These are phyloP conservation scores for Zaprionus lachaisei DNA, from an alignment of 1,140 invertebrate genomes.

Conservation along the genomic window DNA sequence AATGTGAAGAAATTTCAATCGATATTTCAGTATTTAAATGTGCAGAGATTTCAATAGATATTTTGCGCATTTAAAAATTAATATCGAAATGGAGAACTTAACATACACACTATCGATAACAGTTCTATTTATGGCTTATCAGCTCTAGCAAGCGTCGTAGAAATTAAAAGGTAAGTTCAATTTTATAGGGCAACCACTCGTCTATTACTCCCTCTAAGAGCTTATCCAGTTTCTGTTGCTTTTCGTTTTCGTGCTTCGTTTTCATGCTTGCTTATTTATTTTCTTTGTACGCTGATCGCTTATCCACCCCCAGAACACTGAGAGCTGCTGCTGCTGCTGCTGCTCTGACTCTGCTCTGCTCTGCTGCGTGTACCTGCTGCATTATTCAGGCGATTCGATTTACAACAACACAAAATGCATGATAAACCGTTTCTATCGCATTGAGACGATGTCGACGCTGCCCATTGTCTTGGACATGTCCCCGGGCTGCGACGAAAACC, in stretches of 20 bases:
- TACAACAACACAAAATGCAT: conserved; percentile 75
- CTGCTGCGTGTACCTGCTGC: conserved; percentile 66
- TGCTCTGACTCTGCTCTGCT: neutral
- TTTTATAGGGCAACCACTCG: conserved; percentile 9
- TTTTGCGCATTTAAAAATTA: no score
- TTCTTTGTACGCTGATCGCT: conserved; percentile 57
- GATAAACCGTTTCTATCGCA: conserved; percentile 69
- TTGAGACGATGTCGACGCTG: conserved; percentile 56
- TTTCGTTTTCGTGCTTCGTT: conserved; percentile 49
- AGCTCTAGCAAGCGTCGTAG: neutral
- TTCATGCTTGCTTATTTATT: conserved; percentile 77
- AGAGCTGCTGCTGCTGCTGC: neutral
- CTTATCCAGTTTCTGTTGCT: conserved; percentile 24
- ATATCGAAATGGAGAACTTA: no score
- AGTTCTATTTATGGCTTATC: neutral
- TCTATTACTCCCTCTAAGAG: neutral
- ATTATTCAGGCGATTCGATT: conserved; percentile 76
- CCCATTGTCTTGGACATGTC: conserved; percentile 57
- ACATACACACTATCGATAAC: neutral
- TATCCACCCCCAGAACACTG: conserved; percentile 2
- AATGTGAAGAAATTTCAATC: no score
- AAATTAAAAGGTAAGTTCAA: neutral
- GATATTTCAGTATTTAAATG: neutral
- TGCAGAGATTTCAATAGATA: neutral
- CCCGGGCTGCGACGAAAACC: conserved; percentile 18